These are phyloP conservation scores for Lydus trimaculatus DNA, from an alignment of 2,888 invertebrate genomes.

Conservation along the genomic window DNA sequence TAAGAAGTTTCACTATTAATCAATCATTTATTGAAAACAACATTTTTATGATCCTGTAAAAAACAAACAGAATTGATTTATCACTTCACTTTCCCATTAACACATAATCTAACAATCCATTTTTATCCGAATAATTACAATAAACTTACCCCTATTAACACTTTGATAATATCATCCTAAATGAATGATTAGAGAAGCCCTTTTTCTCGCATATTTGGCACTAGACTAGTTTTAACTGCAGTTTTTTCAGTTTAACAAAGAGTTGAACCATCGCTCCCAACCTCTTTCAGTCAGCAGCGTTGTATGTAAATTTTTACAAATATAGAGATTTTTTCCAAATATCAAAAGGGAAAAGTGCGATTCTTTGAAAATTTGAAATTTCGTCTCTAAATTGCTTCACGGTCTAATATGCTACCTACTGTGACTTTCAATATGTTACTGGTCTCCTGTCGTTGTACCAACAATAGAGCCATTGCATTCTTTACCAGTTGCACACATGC, in stretches of 20 bases:
- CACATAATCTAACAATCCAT: too few relatives aligned
- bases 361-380: slow-evolving; percentile 7
- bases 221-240: too few relatives aligned
- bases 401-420: slow-evolving; percentile 46
- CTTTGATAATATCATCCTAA: too few relatives aligned
- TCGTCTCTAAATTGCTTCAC: slow-evolving; percentile 37
- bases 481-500: slow-evolving; percentile 1
- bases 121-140: too few relatives aligned
- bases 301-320: too few relatives aligned
- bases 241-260: too few relatives aligned
- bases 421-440: slow-evolving; percentile 36
- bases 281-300: too few relatives aligned
- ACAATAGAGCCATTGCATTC: slow-evolving; percentile 36
- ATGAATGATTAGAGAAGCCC: too few relatives aligned
- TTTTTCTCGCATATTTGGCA: too few relatives aligned
- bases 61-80: not conserved
- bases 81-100: not conserved
- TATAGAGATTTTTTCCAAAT: not conserved
- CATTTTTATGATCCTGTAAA: not conserved
- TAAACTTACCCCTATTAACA: too few relatives aligned
- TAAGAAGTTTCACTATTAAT: slow-evolving; percentile 2
- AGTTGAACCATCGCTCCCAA: too few relatives aligned
- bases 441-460: slow-evolving; percentile 41
- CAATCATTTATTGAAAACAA: not conserved
- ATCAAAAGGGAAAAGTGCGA: not conserved